Conservation (phyloP, 2,888 invertebrate genomes). For the Euphydryas editha region DNA sequence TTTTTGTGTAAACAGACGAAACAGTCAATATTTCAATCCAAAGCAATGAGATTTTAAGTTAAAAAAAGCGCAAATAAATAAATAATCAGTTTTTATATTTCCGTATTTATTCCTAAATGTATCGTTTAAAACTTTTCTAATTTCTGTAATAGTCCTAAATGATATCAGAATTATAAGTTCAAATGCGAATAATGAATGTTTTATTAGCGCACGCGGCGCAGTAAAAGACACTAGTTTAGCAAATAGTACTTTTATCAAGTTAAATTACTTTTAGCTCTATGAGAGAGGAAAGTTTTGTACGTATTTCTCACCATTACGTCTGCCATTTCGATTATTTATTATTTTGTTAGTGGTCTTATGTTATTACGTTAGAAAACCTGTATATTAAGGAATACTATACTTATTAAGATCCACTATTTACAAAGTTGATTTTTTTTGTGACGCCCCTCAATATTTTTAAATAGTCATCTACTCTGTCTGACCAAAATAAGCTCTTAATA, state of each 20-base stretch:
- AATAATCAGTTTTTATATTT: conserved; percentile 12
- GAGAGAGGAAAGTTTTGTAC: conserved; percentile 56
- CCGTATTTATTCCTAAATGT: conserved; percentile 38
- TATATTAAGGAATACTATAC: no score
- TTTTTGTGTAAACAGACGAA: no score
- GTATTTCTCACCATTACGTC: conserved; percentile 44
- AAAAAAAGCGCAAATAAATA: background rate
- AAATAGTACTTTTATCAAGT: conserved; percentile 66
- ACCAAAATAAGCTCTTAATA: no score
- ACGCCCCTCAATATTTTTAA: no score
- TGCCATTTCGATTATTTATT: conserved; percentile 40
- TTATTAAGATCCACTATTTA: no score
- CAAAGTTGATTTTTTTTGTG: no score
- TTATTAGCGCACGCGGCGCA: conserved; percentile 55
- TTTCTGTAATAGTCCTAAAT: conserved; percentile 59
- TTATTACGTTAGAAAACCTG: no score
- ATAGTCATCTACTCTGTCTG: no score
- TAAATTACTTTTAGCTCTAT: conserved; percentile 64
- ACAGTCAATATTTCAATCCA: no score
- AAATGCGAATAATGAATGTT: conserved; percentile 61
- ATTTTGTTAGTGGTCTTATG: background rate
- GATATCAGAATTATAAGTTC: conserved; percentile 56
- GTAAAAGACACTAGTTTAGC: conserved; percentile 63
- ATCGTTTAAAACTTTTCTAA: conserved; percentile 51
- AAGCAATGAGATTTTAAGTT: no score